Base-by-base conservation (phyloP, 2,888 invertebrate species). In the Drosophila prostipennis region DNA sequence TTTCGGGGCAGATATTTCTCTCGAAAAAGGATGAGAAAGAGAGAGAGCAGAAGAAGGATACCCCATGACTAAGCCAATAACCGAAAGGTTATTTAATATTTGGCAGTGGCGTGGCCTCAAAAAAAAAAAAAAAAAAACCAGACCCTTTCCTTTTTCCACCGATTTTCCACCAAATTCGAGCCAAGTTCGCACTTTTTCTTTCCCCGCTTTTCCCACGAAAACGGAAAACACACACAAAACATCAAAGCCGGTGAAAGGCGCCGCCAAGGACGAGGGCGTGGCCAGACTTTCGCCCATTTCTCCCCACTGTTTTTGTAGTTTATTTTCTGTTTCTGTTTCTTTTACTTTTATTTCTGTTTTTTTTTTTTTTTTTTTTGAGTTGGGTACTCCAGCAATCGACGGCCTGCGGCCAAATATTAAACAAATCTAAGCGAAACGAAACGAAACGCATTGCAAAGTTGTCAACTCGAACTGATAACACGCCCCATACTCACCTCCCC, bases 31-130 rank as follows among this genome's bases (percentile, higher is more conserved):
- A 42, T 19, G 14, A 39, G 36, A 29, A 36, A 23, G n/a, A 42
- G 29, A 29, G 7, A 7, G 7, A 29, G 29, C 7, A 0, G 29
- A 29, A 29, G 29, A 29, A 29, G 29, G 29, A 40, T 8, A 26
- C 76, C 67, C 79, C 85, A 74, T 65, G 79, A 77, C 83, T 86
- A 77, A 86, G 88, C 87, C 84, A 84, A 84, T 84, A 84, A 88
- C 78, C 78, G 74, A 86, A 88, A 84, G 88, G 87, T 88, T 84
- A 88, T 84, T 84, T 86, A 88, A 84, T 88, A 88, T 84, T 86
- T 86, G 84, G 80, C 57, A 58, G 57, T 57, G 57, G 39, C 57
- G 19, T 55, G 56, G 32, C 19, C 32, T 40, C 37, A n/a, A 56
- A 32, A 40, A 14, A 14, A 13, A 5, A 11, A n/a, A n/a, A n/a